These are phyloP conservation scores for Brachylomia viminalis DNA, from an alignment of 2,888 invertebrate genomes.

Conservation along the genomic window DNA sequence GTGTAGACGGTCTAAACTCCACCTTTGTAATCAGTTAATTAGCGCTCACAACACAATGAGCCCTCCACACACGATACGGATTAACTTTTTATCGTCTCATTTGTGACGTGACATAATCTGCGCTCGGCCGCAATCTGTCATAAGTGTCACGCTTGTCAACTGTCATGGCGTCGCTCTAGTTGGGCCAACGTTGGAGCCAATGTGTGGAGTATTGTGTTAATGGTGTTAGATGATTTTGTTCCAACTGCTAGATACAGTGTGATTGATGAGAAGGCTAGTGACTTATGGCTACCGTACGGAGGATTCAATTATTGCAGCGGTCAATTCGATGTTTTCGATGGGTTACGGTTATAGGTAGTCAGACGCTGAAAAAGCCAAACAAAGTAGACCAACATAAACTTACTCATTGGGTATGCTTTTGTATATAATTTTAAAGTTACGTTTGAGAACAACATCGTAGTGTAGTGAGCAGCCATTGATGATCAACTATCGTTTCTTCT, in stretches of 20 bases:
- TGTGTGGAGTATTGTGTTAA: constrained; percentile 27
- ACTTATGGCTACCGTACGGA: constrained; percentile 2
- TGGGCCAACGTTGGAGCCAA: constrained; percentile 56
- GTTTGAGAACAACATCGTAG: not conserved
- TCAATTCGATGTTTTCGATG: not conserved
- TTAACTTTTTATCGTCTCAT: constrained; percentile 78
- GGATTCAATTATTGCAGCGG: constrained; percentile 13
- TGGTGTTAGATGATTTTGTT: constrained; percentile 34
- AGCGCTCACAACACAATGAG: constrained; percentile 62
- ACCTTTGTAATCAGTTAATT: constrained; percentile 69
- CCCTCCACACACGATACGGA: constrained; percentile 62
- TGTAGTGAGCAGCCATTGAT: not conserved
- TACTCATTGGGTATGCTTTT: too few species aligned
- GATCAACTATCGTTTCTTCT: not conserved
- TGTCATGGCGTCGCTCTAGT: constrained; percentile 70
- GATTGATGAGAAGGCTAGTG: constrained; percentile 24
- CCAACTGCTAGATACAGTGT: constrained; percentile 22
- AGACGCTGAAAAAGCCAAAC: not conserved
- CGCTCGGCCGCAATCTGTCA: constrained; percentile 85
- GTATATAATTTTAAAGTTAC: not conserved
- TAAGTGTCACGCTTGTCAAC: constrained; percentile 77
- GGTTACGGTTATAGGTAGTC: not conserved
- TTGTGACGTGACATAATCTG: constrained; percentile 84
- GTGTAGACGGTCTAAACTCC: constrained; percentile 52
- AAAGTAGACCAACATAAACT: not conserved